phyloP scores from a whole-genome alignment of 2,113 vertebrate species.

The Nothocercus nigrocapillus region DNA sequence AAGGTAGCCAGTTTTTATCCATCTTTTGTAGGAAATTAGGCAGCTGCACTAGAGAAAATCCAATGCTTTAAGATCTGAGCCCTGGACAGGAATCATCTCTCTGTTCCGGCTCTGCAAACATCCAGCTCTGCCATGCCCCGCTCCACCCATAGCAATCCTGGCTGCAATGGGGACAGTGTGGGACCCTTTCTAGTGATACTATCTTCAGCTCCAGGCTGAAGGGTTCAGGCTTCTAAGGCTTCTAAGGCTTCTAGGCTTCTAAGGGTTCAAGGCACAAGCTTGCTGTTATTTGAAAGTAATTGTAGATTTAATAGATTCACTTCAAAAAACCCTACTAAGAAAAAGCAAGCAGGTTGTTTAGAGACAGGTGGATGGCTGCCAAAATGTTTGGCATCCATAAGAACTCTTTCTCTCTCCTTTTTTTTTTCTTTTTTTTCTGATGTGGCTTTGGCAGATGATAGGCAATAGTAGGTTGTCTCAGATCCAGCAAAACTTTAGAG shows the following conservation, averaged over 20 bases:
- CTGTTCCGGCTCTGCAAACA: background rate
- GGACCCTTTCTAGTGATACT: background rate
- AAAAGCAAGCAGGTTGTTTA: slow-evolving; percentile 20
- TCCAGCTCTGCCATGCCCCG: background rate
- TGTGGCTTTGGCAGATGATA: slow-evolving; percentile 39
- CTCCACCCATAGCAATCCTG: background rate
- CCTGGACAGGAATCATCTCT: background rate
- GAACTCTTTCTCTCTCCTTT: background rate
- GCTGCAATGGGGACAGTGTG: accelerated
- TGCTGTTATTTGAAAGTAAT: slow-evolving; percentile 43
- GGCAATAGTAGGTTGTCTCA: background rate
- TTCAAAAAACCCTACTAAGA: background rate
- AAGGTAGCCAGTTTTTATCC: background rate
- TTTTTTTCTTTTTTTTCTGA: slow-evolving; percentile 16
- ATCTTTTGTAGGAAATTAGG: background rate
- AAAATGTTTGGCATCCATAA: slow-evolving; percentile 35
- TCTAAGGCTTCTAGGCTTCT: no score
- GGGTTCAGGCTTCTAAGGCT: no score
- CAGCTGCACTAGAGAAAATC: background rate
- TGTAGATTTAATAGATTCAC: slow-evolving; percentile 23
- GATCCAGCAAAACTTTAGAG: slow-evolving; percentile 12
- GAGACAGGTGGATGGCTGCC: background rate
- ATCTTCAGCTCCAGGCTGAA: background rate
- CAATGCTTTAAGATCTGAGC: background rate
- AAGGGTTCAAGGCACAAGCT: background rate